These are phyloP conservation scores for Scolopax mira DNA, from an alignment of 2,113 vertebrate species.

Conservation along the genomic window DNA sequence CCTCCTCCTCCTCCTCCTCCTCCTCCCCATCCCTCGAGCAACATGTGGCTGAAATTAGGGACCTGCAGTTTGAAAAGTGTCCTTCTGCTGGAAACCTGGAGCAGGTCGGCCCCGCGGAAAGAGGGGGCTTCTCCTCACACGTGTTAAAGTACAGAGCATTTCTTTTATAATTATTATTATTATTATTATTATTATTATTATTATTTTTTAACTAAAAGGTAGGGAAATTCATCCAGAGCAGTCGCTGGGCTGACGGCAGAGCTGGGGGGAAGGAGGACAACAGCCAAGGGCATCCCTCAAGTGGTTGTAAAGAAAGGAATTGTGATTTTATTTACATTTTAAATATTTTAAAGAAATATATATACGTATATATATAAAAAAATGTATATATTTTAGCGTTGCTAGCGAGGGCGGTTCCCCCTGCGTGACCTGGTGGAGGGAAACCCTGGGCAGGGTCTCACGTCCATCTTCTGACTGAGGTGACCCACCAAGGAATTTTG, in stretches of 20 bases:
- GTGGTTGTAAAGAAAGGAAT: neutral
- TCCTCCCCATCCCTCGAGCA: conserved; percentile 26
- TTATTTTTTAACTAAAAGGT: neutral
- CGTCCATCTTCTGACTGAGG: too few species aligned
- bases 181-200: neutral
- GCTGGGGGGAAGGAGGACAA: neutral
- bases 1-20: neutral
- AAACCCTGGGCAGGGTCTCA: neutral
- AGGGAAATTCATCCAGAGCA: neutral
- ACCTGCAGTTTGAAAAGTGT: conserved; percentile 66
- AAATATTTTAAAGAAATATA: too few species aligned
- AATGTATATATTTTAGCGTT: neutral
- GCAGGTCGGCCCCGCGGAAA: conserved; percentile 38
- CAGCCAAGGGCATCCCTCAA: neutral
- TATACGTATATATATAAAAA: too few species aligned
- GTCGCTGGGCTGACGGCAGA: neutral
- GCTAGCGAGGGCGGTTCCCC: neutral
- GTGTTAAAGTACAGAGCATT: neutral
- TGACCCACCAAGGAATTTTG: too few species aligned
- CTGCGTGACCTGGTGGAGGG: too few species aligned
- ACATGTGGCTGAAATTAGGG: conserved; percentile 84
- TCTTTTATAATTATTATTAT: too few species aligned
- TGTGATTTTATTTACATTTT: too few species aligned
- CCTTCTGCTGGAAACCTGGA: conserved; percentile 65
- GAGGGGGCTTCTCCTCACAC: neutral